Base-by-base conservation (phyloP, 2,888 invertebrate species). In the Nomada fucata region DNA sequence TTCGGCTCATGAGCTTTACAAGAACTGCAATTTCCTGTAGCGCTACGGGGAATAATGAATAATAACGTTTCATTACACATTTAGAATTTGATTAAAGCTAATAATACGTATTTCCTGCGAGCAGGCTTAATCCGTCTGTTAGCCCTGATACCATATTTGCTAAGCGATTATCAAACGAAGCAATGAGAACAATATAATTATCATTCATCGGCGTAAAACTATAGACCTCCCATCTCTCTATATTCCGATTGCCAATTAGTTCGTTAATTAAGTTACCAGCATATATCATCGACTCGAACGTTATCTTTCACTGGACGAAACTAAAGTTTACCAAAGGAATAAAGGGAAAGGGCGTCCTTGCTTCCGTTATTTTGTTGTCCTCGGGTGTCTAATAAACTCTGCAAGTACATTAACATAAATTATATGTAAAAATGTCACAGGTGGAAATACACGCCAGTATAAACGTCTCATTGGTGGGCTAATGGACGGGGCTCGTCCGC, bases 391-490 rank as follows among this genome's bases (percentile, higher is more conserved):
- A 74, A 60, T 69, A 59, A n/a, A 52, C 59, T n/a, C 13, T 36
- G 18, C 23, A 20, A 20, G 74, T 68, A 57, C 74, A 71, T 83
- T 83, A 72, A 79, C 83, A 36, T 36, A 7, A 36, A 36, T 36
- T 36, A 36, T 1, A 36, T 36, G 7, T 36, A 5, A 36, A 36
- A 36, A 29, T 5, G 1, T 36, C 5, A 0, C 7, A 36, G 7
- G 36, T 7, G 5, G 36, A 36, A 36, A 7, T 36, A 50, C 50
- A 50, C 50, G 57, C 71, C 67, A 63, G 79, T 83, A 74, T 67
- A 73, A 79, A 83, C 68, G 63, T 50, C 57, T 44, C 63, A 42
- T 50, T 52, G 36, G 55, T 13, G 50, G 18, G 63, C 64, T 67
- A 64, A 29, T 26, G 70, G 47, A 50, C 69, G 47, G 10, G 23